Evolutionary conservation across 2,888 invertebrate genomes (phyloP).

Genomic region (Lymantria monacha): DNA sequence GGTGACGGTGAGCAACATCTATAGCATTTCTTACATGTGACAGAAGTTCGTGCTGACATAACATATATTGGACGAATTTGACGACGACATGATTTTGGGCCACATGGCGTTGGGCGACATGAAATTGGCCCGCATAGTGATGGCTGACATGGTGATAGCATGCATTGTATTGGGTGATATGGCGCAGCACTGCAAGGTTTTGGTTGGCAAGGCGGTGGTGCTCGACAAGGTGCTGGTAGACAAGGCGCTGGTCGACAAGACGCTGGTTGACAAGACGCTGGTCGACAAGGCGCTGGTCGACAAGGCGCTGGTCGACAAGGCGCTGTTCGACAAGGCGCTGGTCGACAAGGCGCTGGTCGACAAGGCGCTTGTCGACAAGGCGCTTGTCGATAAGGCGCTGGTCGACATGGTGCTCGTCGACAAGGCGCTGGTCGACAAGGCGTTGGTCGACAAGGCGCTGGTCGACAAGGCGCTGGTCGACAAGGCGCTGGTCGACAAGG

Average conservation of each 20-base stretch:
- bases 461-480: not conserved
- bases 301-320: not conserved
- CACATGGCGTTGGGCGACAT: not conserved
- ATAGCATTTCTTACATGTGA: constrained; percentile 5
- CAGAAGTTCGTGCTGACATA: not conserved
- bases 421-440: not conserved
- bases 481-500: not conserved
- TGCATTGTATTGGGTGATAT: not conserved
- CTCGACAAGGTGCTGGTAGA: not conserved
- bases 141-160: not conserved
- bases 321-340: not conserved
- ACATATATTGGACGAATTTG: not conserved
- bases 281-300: constrained; percentile 5
- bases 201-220: not conserved
- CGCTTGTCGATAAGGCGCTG: constrained; percentile 3
- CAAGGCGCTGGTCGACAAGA: constrained; percentile 5
- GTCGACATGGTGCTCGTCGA: not conserved
- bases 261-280: not conserved
- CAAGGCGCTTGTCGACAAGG: not conserved
- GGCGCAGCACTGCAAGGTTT: not conserved
- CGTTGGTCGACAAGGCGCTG: not conserved
- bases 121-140: not conserved
- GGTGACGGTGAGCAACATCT: not conserved
- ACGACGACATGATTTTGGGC: not conserved
- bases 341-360: constrained; percentile 6